These are phyloP conservation scores for Agrochola lota DNA, from an alignment of 2,888 invertebrate genomes.

Conservation along the genomic window DNA sequence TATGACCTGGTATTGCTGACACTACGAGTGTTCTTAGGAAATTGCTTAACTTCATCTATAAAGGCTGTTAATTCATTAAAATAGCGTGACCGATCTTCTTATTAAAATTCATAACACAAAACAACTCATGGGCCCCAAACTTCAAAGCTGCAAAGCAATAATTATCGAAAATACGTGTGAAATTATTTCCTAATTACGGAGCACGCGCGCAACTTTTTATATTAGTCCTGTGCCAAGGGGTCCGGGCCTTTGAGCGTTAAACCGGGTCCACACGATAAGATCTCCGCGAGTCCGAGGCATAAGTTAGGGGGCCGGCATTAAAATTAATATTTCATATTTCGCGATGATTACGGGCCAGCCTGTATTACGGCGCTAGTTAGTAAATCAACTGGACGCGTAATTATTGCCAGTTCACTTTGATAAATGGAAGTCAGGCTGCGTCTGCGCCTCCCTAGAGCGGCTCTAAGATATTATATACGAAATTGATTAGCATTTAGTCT, in stretches of 20 bases:
- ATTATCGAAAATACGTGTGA: constrained; percentile 58
- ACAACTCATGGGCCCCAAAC: not conserved
- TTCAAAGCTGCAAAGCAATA: constrained; percentile 20
- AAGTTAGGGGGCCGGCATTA: constrained; percentile 54
- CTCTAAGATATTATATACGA: constrained; percentile 26
- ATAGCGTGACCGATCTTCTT: not conserved
- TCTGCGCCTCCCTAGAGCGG: constrained; percentile 43
- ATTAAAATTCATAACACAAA: constrained; percentile 7
- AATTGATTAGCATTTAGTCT: constrained; percentile 56
- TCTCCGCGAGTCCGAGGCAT: constrained; percentile 46
- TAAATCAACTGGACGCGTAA: constrained; percentile 72
- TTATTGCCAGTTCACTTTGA: constrained; percentile 62
- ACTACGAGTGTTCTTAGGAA: not conserved
- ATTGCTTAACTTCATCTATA: not conserved
- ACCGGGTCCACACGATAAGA: constrained; percentile 62
- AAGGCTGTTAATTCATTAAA: not conserved
- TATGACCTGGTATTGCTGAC: not conserved
- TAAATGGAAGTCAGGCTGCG: constrained; percentile 52
- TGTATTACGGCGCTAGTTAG: constrained; percentile 68
- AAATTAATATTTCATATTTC: constrained; percentile 68
- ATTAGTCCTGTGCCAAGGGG: constrained; percentile 60
- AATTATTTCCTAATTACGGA: constrained; percentile 62
- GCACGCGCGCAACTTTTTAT: constrained; percentile 58
- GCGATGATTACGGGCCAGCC: constrained; percentile 64
- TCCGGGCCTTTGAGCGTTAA: constrained; percentile 42